Evolutionary conservation across 2,888 invertebrate species (phyloP).

Genomic region (Cheilosia urbana): DNA sequence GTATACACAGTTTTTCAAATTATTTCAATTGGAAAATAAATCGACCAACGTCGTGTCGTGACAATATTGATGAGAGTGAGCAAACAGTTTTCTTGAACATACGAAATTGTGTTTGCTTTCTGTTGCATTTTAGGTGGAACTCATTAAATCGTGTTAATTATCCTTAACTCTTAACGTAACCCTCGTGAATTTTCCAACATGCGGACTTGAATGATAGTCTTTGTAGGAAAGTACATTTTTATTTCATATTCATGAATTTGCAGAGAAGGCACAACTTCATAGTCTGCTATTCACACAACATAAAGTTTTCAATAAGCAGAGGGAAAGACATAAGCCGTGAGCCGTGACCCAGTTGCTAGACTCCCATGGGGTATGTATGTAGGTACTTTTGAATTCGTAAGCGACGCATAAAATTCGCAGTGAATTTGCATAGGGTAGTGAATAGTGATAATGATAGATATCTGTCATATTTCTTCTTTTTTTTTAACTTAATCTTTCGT

Average conservation of each 20-base stretch:
- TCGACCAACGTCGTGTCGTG: too few relatives aligned
- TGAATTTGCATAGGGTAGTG: constrained; percentile 11
- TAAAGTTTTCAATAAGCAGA: background rate
- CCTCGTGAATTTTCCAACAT: background rate
- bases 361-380: background rate
- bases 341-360: constrained; percentile 21
- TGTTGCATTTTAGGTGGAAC: background rate
- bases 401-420: constrained; percentile 1
- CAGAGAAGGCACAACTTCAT: constrained; percentile 6
- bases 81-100: background rate
- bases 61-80: background rate
- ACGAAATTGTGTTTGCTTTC: background rate
- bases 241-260: constrained; percentile 14
- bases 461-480: background rate
- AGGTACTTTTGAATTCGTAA: background rate
- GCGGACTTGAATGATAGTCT: background rate
- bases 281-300: constrained; percentile 10
- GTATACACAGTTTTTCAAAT: too few relatives aligned
- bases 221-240: background rate
- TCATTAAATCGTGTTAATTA: constrained; percentile 23
- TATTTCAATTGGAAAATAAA: too few relatives aligned
- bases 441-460: constrained; percentile 9
- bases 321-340: constrained; percentile 8
- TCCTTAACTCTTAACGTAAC: background rate
- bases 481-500: background rate